These are phyloP conservation scores for Gerris lacustris DNA, from an alignment of 2,888 invertebrate species.

Conservation along the genomic window DNA sequence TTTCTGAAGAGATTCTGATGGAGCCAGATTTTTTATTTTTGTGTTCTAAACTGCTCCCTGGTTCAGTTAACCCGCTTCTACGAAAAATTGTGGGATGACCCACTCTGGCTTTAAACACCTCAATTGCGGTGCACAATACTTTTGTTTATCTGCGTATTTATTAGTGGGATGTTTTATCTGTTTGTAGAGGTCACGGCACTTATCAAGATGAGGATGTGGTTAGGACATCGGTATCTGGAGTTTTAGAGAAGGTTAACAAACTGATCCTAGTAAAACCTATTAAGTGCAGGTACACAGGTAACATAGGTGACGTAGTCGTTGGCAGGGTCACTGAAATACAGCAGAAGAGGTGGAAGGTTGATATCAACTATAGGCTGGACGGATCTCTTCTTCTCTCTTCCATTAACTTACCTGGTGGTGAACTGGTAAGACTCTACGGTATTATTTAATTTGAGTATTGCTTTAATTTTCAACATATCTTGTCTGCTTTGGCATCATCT, in stretches of 20 bases:
- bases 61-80: too few relatives aligned
- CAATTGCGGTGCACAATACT: too few relatives aligned
- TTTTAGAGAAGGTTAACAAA: slow-evolving; percentile 88
- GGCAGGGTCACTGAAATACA: slow-evolving; percentile 90
- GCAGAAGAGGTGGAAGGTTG: slow-evolving; percentile 87
- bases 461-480: background rate
- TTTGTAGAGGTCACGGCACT: slow-evolving; percentile 85
- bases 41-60: too few relatives aligned
- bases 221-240: slow-evolving; percentile 87
- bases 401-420: slow-evolving; percentile 94
- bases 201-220: slow-evolving; percentile 70
- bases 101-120: too few relatives aligned
- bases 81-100: too few relatives aligned
- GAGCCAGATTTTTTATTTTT: too few relatives aligned
- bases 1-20: too few relatives aligned
- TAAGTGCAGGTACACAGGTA: slow-evolving; percentile 80
- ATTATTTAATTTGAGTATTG: slow-evolving; percentile 15
- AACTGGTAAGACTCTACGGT: slow-evolving; percentile 51
- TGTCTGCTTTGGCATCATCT: too few relatives aligned
- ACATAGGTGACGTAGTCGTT: slow-evolving; percentile 93
- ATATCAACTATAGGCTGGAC: slow-evolving; percentile 81
- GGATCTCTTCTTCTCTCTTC: slow-evolving; percentile 78
- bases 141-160: too few relatives aligned
- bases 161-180: background rate
- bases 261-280: slow-evolving; percentile 81